Evolutionary conservation across 2,797 vertebrate genomes (phyloP).

Genomic region (Brotogeris chrysoptera): DNA sequence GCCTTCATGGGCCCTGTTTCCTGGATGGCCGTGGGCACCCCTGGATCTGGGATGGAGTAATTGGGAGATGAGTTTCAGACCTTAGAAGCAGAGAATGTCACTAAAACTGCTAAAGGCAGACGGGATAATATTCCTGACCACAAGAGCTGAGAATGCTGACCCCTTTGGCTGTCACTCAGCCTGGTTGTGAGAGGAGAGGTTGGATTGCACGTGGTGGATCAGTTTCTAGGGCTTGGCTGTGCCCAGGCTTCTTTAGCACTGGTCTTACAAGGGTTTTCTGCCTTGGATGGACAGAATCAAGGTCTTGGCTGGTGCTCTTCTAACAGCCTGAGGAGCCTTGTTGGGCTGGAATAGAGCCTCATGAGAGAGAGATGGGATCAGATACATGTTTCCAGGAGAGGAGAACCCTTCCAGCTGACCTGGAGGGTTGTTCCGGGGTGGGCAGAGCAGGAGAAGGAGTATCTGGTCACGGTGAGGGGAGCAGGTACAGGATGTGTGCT

Average conservation of each 20-base stretch:
- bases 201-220: not conserved
- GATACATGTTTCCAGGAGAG: not conserved
- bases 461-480: fast-evolving
- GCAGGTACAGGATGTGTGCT: not conserved
- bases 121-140: not conserved
- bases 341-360: not conserved
- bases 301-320: not conserved
- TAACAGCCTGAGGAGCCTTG: not conserved
- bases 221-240: not conserved
- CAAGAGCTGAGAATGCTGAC: not conserved
- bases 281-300: not conserved
- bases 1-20: not conserved
- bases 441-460: not conserved
- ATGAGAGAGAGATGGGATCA: not conserved
- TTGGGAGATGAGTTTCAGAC: not conserved
- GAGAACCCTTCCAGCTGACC: not conserved
- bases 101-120: not conserved
- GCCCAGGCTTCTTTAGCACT: not conserved
- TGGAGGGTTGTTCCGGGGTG: not conserved
- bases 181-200: not conserved
- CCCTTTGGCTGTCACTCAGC: not conserved
- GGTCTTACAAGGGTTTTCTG: not conserved
- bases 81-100: not conserved
- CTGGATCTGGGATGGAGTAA: not conserved
- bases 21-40: not conserved